Conservation (phyloP, 2,797 vertebrate species). For the Melanotaenia trifasciata region DNA sequence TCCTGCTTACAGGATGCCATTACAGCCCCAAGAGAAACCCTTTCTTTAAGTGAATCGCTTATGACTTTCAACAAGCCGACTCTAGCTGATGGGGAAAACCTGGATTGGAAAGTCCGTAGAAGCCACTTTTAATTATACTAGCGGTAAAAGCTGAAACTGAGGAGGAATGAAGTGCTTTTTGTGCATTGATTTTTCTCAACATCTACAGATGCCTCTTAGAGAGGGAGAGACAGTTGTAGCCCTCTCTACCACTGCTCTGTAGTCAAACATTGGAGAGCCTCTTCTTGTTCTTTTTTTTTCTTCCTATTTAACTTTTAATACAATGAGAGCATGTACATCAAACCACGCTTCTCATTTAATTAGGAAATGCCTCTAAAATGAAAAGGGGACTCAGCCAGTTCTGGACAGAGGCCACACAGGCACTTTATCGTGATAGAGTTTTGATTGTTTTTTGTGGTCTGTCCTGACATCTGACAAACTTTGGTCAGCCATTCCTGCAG, state of each 20-base stretch:
- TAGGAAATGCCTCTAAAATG: constrained; percentile 56
- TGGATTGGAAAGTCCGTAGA: constrained; percentile 54
- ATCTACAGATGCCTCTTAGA: constrained; percentile 46
- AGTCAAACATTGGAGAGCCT: constrained; percentile 47
- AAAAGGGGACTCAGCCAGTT: constrained; percentile 34
- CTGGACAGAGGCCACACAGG: constrained; percentile 65
- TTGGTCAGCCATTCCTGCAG: constrained; percentile 18
- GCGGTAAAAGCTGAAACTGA: constrained; percentile 78
- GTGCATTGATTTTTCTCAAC: constrained; percentile 75
- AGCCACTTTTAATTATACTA: constrained; percentile 80
- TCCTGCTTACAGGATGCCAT: constrained; percentile 23
- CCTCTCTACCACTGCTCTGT: constrained; percentile 55
- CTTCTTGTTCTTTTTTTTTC: constrained; percentile 12
- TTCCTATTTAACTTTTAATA: constrained; percentile 42
- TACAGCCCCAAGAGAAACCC: constrained; percentile 25
- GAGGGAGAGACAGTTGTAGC: constrained; percentile 57
- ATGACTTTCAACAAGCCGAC: constrained; percentile 57
- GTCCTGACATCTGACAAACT: constrained; percentile 63
- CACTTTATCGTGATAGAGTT: constrained; percentile 62
- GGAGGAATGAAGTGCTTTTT: constrained; percentile 78
- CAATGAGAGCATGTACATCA: constrained; percentile 58
- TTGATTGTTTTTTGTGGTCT: constrained; percentile 53
- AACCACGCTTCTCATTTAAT: constrained; percentile 64
- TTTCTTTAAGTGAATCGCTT: constrained; percentile 27
- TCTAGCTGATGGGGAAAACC: constrained; percentile 53